Evolutionary conservation across 2,113 vertebrate genomes (phyloP), one percentile per base, ranked within the genome.

Genomic region (Pholis gunnellus): DNA sequence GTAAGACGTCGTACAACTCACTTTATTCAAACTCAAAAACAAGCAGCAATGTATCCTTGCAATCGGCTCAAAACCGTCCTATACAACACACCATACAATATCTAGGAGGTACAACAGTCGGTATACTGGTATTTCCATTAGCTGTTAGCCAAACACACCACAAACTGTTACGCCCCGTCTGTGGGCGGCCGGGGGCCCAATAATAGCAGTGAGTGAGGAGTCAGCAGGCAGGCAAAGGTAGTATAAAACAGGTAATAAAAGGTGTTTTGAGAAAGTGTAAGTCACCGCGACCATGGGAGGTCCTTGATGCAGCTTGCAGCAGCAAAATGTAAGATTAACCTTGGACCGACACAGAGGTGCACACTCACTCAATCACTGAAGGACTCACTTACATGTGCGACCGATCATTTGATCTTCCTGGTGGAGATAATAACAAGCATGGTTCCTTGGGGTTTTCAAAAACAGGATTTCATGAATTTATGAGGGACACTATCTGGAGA

Each of bases 381-480:
- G 52, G n/a, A 56, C 52, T 56, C 52, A 25, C 52, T 25, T 25
- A 56, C 54, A 25, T 5, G 27, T 25, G 54, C 54, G n/a, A 25
- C 54, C 54, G n/a, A 25, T 56, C 54, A 56, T 25, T 56, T 56
- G 4, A 56, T 25, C 54, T 56, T 56, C n/a, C 54, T 27, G n/a
- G 4, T 5, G 11, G 22, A 54, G 52, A 56, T 56, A 56, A 56
- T 56, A 56, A 27, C n/a, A 13, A n/a, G 31, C n/a, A 65, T 14
- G 61, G 46, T 25, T 72, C 48, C 46, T n/a, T 25, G 14, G 48
- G 18, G 3, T 36, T 57, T 73, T 38, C 20, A 38, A 57, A 9
- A 48, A 52, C 9, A 34, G 18, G 29, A 71, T 38, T 42, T 67
- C 17, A 61, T 59, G 22, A 27, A 67, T 76, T 61, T 54, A 72